Evolutionary conservation across 2,113 vertebrate genomes (phyloP).

Genomic region (Mus spicilegus): DNA sequence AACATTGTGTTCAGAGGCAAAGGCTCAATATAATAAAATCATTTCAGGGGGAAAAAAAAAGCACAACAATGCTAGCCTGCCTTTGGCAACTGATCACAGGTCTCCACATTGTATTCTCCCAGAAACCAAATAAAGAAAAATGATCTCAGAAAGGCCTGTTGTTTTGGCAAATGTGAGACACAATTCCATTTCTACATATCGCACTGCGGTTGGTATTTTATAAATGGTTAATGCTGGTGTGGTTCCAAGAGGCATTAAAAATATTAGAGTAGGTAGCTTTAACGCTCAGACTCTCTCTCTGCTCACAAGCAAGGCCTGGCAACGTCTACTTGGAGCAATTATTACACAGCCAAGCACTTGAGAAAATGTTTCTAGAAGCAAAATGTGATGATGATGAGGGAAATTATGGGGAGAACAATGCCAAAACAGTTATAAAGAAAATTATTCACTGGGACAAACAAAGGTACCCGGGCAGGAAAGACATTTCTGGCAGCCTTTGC

Average conservation of each 20-base stretch:
- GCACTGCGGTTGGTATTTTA: conserved; percentile 84
- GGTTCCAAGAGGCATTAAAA: conserved; percentile 81
- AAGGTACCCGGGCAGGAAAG: neutral
- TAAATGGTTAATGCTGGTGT: conserved; percentile 87
- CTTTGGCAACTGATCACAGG: conserved; percentile 2
- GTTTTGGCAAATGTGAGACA: conserved; percentile 72
- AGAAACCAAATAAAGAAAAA: conserved; percentile 69
- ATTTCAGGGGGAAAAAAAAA: neutral
- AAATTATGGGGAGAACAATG: conserved; percentile 44
- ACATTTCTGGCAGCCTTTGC: neutral
- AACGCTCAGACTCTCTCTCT: conserved; percentile 65
- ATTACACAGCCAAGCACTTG: neutral
- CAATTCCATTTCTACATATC: conserved; percentile 83
- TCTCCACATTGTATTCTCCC: conserved; percentile 58
- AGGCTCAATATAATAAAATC: conserved; percentile 66
- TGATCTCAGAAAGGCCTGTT: conserved; percentile 75
- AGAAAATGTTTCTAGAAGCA: conserved; percentile 57
- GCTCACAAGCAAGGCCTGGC: conserved; percentile 63
- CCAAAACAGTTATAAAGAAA: conserved; percentile 58
- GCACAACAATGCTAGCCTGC: neutral
- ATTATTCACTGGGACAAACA: conserved; percentile 36
- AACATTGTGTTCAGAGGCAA: conserved; percentile 46
- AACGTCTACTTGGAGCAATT: neutral
- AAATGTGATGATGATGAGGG: conserved; percentile 67
- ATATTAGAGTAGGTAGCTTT: conserved; percentile 57